Percentiles rank a stretch among this genome's conserved stretches.
phyloP scores from a whole-genome alignment of 2,888 invertebrate genomes.

The Dromius quadrimaculatus region DNA sequence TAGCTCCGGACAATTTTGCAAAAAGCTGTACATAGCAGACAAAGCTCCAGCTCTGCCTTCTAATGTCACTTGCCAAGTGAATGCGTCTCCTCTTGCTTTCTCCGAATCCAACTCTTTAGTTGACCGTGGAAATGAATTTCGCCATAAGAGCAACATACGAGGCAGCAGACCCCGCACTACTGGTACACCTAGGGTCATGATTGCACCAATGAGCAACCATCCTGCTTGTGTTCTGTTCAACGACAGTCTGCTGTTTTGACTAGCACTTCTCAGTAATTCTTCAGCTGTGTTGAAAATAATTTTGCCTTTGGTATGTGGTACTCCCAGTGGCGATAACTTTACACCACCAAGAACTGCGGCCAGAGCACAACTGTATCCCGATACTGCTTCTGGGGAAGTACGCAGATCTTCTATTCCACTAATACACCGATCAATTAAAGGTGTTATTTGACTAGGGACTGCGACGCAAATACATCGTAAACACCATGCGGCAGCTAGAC shows the following conservation, averaged over 20 bases:
- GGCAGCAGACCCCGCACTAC: conserved; percentile 94
- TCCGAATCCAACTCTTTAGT: conserved; percentile 97
- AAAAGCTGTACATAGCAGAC: conserved; percentile 94
- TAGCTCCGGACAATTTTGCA: conserved; percentile 90
- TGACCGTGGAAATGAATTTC: conserved; percentile 97
- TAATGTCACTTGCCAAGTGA: conserved; percentile 99
- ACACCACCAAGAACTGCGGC: conserved; percentile 95
- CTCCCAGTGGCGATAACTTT: conserved; percentile 89
- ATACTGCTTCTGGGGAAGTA: conserved; percentile 88
- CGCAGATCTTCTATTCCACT: conserved; percentile 90
- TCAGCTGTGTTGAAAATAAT: conserved; percentile 98
- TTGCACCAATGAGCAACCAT: conserved; percentile 96
- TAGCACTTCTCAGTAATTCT: conserved; percentile 94
- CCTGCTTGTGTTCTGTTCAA: conserved; percentile 96
- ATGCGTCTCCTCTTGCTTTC: conserved; percentile 94
- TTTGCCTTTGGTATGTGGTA: conserved; percentile 97
- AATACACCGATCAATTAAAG: conserved; percentile 90
- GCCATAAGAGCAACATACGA: conserved; percentile 94
- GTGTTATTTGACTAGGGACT: conserved; percentile 94
- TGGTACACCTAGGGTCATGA: conserved; percentile 93
- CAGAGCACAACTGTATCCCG: conserved; percentile 93
- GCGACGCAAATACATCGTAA: conserved; percentile 92
- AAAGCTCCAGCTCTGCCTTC: conserved; percentile 97
- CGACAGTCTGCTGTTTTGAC: conserved; percentile 95
- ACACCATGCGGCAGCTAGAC: conserved; percentile 96